Evolutionary conservation across 2,888 invertebrate species (phyloP).

Genomic region (Dynastes hyllus): DNA sequence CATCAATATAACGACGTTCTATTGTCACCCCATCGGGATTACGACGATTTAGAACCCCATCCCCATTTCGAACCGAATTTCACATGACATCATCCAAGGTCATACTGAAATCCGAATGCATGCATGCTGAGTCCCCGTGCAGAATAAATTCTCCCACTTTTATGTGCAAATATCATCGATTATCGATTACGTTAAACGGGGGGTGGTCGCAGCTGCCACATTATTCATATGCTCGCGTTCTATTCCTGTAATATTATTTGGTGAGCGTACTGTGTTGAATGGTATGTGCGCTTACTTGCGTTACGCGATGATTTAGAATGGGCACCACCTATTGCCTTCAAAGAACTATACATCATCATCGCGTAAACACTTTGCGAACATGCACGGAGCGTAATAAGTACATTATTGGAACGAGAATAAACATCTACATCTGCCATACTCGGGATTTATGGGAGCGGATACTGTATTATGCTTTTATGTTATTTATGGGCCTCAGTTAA

Average conservation of each 20-base stretch:
- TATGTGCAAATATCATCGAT: constrained; percentile 47
- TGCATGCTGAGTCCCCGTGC: background rate
- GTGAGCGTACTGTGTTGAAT: background rate
- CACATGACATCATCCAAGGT: constrained; percentile 47
- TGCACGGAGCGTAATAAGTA: constrained; percentile 28
- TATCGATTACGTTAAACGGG: constrained; percentile 47
- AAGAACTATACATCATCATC: constrained; percentile 37
- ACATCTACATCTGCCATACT: constrained; percentile 37
- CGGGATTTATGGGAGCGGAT: constrained; percentile 20
- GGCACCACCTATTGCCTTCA: background rate
- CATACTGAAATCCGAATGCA: constrained; percentile 8
- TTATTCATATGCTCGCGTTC: constrained; percentile 25
- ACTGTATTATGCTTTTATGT: constrained; percentile 13
- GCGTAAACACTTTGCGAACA: constrained; percentile 25
- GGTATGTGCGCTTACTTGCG: background rate
- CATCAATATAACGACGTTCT: constrained; percentile 15
- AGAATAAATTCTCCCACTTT: constrained; percentile 41
- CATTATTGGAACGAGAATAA: constrained; percentile 34
- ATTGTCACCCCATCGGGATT: constrained; percentile 28
- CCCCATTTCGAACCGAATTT: constrained; percentile 1
- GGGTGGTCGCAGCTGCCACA: constrained; percentile 48
- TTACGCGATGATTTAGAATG: constrained; percentile 15
- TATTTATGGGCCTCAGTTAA: constrained; percentile 4
- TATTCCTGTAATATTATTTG: constrained; percentile 5
- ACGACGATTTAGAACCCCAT: constrained; percentile 6